These are phyloP conservation scores for Pseudoatta argentina DNA, from an alignment of 1,140 invertebrate genomes.

Conservation along the genomic window DNA sequence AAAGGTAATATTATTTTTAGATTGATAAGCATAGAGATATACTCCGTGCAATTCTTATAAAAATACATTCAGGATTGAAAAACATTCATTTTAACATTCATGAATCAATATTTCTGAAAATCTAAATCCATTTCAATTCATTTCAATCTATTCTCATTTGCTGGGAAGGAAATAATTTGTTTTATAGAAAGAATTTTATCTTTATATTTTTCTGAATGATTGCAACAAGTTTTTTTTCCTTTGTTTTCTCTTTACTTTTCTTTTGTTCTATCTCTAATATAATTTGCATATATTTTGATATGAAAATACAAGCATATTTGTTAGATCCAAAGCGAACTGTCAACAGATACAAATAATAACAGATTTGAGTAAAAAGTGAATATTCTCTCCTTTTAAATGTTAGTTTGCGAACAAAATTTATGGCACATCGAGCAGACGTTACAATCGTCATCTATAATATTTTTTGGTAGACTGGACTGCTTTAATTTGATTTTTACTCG, in stretches of 20 bases:
- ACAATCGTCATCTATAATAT: too few relatives aligned
- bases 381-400: background rate
- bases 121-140: too few relatives aligned
- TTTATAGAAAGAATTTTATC: constrained; percentile 1
- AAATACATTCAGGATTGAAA: too few relatives aligned
- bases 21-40: too few relatives aligned
- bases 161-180: background rate
- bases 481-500: background rate
- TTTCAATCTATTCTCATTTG: too few relatives aligned
- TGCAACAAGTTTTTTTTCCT: background rate
- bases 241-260: background rate
- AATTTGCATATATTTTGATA: background rate
- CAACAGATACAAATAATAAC: background rate
- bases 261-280: background rate
- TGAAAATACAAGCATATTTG: too few relatives aligned
- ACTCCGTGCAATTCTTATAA: too few relatives aligned
- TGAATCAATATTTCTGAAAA: too few relatives aligned
- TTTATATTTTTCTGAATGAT: background rate
- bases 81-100: too few relatives aligned
- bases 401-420: background rate
- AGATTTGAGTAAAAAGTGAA: background rate
- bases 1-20: too few relatives aligned
- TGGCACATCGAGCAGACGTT: too few relatives aligned
- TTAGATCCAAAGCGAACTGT: background rate
- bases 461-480: background rate